phyloP scores from a whole-genome alignment of 1,140 invertebrate genomes.

The Pseudomyrmex flavicornis region DNA sequence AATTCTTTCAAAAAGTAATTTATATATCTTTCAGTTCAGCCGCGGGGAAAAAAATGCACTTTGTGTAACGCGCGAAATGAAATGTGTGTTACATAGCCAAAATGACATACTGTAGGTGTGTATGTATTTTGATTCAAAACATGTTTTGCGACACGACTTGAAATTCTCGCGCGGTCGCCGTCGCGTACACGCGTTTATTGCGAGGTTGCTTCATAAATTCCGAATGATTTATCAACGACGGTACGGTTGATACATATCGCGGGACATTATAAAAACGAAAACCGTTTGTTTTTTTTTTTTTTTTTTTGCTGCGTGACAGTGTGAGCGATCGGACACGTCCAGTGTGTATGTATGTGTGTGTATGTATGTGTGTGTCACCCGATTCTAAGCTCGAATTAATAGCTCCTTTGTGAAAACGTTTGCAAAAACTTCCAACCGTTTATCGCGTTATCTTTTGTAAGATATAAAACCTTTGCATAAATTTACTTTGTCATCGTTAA shows the following conservation, averaged over 20 bases:
- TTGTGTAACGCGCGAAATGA: neutral
- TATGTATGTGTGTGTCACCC: neutral
- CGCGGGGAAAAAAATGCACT: neutral
- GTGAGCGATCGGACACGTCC: slow-evolving; percentile 23
- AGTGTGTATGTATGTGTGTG: neutral
- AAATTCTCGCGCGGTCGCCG: slow-evolving; percentile 24
- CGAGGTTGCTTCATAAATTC: slow-evolving; percentile 26
- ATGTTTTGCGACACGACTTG: slow-evolving; percentile 8
- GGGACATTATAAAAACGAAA: slow-evolving; percentile 15
- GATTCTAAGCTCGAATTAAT: slow-evolving; percentile 13
- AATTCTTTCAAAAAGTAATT: neutral
- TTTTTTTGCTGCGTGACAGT: slow-evolving; percentile 33
- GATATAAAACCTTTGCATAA: neutral
- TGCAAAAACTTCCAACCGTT: neutral
- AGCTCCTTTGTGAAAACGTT: neutral
- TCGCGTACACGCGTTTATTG: slow-evolving; percentile 14
- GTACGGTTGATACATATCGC: slow-evolving; percentile 16
- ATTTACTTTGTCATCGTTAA: neutral
- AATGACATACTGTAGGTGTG: neutral
- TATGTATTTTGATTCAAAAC: slow-evolving; percentile 27
- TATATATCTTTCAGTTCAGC: no score
- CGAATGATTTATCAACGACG: slow-evolving; percentile 54
- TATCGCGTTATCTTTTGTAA: neutral
- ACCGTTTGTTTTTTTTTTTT: slow-evolving; percentile 18
- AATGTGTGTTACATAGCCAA: neutral